Evolutionary conservation across 2,797 vertebrate species (phyloP).

Genomic region (Distichodus sexfasciatus): DNA sequence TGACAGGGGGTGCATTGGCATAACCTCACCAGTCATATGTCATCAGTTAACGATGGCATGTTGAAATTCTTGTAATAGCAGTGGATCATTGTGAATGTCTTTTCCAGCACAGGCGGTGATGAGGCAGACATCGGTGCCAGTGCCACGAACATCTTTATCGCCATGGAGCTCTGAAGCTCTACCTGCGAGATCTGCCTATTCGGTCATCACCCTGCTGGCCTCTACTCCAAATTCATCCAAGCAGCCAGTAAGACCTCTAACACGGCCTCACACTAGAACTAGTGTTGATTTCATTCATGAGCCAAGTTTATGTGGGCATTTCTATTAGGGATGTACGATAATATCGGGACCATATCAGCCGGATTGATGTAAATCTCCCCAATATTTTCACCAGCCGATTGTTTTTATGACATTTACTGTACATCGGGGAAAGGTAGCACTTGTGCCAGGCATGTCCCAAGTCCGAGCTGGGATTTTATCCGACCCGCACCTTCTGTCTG

Average conservation of each 20-base stretch:
- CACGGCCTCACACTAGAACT: not conserved
- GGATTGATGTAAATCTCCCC: too few species aligned
- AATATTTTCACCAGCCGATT: too few species aligned
- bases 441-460: too few species aligned
- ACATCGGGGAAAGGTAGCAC: too few species aligned
- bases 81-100: not conserved
- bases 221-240: constrained; percentile 96
- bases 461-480: too few species aligned
- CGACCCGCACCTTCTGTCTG: too few species aligned
- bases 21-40: not conserved
- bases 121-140: constrained; percentile 91
- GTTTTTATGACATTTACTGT: too few species aligned
- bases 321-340: too few species aligned
- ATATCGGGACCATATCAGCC: too few species aligned
- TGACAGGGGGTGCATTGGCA: constrained; percentile 79
- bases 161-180: constrained; percentile 97
- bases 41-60: not conserved
- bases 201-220: constrained; percentile 93
- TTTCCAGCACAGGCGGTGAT: constrained; percentile 85
- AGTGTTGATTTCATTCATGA: not conserved
- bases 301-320: too few species aligned
- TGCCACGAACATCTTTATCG: constrained; percentile 96
- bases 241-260: constrained; percentile 86
- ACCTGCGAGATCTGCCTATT: constrained; percentile 97
- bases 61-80: not conserved